Conservation (phyloP, 2,888 invertebrate genomes). For the Cataglyphis rosenhaueri region DNA sequence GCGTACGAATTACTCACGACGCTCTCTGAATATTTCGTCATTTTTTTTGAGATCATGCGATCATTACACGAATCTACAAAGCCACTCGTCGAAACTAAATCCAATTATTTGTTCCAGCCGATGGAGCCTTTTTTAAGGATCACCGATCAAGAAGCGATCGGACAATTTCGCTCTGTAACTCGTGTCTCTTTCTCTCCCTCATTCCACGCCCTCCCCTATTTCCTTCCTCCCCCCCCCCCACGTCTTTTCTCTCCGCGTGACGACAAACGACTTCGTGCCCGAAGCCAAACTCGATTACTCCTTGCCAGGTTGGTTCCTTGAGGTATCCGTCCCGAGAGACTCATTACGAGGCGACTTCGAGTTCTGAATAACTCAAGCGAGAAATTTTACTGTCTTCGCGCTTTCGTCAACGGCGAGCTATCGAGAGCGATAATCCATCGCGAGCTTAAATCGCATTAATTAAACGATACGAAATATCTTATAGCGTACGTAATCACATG, state of each 20-base stretch:
- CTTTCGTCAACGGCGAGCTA: slow-evolving; percentile 31
- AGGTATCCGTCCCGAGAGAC: slow-evolving; percentile 62
- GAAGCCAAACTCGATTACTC: slow-evolving; percentile 71
- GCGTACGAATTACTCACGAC: neutral
- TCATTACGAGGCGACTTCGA: slow-evolving; percentile 62
- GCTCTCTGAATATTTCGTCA: neutral
- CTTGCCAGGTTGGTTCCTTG: slow-evolving; percentile 60
- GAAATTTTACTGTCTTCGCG: slow-evolving; percentile 47
- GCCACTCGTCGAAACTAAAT: slow-evolving; percentile 46
- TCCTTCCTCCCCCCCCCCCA: neutral
- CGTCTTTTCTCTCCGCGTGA: slow-evolving; percentile 15
- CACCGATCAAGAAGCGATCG: slow-evolving; percentile 52
- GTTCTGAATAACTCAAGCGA: slow-evolving; percentile 45
- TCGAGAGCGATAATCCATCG: slow-evolving; percentile 19
- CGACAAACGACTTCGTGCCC: slow-evolving; percentile 67
- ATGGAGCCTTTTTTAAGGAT: slow-evolving; percentile 54
- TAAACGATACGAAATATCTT: neutral
- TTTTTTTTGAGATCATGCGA: slow-evolving; percentile 23
- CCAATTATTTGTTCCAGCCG: slow-evolving; percentile 64
- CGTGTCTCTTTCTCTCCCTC: neutral
- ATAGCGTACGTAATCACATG: no score
- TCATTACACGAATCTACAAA: slow-evolving; percentile 53
- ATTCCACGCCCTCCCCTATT: neutral
- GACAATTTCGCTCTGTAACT: slow-evolving; percentile 10
- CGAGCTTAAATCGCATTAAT: slow-evolving; percentile 25